Base-by-base conservation (phyloP, 1,140 invertebrate genomes). In the Drosophila watanabei region DNA sequence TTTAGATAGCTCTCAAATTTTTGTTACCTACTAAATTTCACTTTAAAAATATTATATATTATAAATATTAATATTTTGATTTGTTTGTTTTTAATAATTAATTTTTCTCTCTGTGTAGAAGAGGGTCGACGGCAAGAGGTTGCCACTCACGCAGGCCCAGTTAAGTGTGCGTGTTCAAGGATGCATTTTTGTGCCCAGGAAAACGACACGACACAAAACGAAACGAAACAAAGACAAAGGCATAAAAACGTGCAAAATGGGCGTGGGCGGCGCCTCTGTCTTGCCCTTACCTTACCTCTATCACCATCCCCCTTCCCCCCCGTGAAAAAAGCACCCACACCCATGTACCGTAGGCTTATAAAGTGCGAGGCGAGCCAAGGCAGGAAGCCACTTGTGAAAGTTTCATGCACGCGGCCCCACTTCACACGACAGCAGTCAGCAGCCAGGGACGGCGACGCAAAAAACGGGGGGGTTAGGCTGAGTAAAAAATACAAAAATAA, bases 131-230 rank as follows among this genome's bases (percentile, higher is more conserved):
- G 54, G 68, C 68, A 49, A 66, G 70, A 75, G 57, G 56, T 49
- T 66, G 62, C 65, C 73, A 64, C 75, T 66, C 59, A 83, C 77
- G 77, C 77, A 89, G 85, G 79, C 85, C 86, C 86, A 89, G 86
- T 85, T 89, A 90, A 90, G 85, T 89, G 86, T 89, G 85, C 85
- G 85, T 89, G 85, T 89, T 89, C 85, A 89, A 89, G 85, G 85
- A 89, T 89, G 85, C 86, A 89, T 89, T 89, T 89, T 82, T 80
- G 86, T 85, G 85, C 85, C 81, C 86, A 75, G 72, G 73, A 84
- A 85, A 76, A 73, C 80, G 75, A 57, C 58, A 79, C 65, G 60
- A 61, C 65, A 54, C 58, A 69, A 79, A 69, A 63, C 59, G 57
- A 79, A 88, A 83, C 84, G 85, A 80, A 88, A 89, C 84, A 89